Conservation (phyloP, 2,113 vertebrate genomes). For the Periophthalmus modestus region DNA sequence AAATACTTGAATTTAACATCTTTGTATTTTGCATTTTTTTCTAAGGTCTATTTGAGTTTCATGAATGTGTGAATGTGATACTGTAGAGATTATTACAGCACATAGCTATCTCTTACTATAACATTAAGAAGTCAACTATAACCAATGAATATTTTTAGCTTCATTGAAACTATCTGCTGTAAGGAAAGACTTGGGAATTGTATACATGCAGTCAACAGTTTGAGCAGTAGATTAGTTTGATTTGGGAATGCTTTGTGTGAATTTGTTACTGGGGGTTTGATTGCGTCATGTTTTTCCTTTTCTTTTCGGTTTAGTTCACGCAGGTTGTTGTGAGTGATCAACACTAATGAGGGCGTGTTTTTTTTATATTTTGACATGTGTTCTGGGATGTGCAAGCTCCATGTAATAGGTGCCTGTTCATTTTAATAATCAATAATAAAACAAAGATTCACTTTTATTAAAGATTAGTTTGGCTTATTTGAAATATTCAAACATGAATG, state of each 20-base stretch:
- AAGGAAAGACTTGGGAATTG: conserved; percentile 30
- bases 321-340: conserved; percentile 71
- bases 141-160: conserved; percentile 44
- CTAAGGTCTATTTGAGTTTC: conserved; percentile 46
- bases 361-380: conserved; percentile 72
- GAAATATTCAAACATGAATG: neutral
- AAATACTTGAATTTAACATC: conserved; percentile 76
- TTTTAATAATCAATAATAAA: conserved; percentile 81
- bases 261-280: conserved; percentile 45
- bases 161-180: conserved; percentile 37
- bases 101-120: conserved; percentile 40
- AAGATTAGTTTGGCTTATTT: conserved; percentile 17
- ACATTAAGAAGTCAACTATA: conserved; percentile 29
- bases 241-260: conserved; percentile 31
- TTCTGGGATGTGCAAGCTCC: conserved; percentile 78
- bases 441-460: conserved; percentile 73
- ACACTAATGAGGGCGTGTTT: conserved; percentile 68
- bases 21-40: conserved; percentile 48
- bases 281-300: conserved; percentile 28
- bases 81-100: conserved; percentile 62
- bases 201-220: conserved; percentile 48
- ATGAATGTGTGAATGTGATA: conserved; percentile 68
- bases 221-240: conserved; percentile 41
- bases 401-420: conserved; percentile 80
- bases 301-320: conserved; percentile 60